Conservation (phyloP, 2,113 vertebrate genomes). For the Hemiscyllium ocellatum region DNA sequence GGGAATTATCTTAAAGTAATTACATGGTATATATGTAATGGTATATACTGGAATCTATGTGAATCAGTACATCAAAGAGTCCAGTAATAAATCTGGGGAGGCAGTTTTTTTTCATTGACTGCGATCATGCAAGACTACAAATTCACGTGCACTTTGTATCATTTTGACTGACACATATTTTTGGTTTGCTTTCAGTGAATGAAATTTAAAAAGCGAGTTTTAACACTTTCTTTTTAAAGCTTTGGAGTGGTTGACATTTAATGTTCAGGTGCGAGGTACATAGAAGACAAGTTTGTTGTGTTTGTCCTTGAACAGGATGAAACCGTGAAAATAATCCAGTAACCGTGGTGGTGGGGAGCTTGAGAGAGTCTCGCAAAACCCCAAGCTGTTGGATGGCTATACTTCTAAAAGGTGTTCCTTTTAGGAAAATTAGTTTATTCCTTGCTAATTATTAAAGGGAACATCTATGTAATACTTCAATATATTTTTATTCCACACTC, state of each 20-base stretch:
- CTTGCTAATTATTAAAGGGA: background rate
- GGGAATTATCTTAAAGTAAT: conserved; percentile 12
- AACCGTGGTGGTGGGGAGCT: background rate
- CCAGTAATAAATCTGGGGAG: conserved; percentile 1
- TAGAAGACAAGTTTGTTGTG: background rate
- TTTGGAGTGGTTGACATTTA: background rate
- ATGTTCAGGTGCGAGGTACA: background rate
- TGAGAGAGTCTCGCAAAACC: background rate
- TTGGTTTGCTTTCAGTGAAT: background rate
- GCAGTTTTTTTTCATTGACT: background rate
- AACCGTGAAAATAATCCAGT: background rate
- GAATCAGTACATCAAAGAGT: conserved; percentile 5
- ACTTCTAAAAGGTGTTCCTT: background rate
- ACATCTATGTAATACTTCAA: background rate
- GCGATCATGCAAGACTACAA: background rate
- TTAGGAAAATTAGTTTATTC: background rate
- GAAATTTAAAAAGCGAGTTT: background rate
- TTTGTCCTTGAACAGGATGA: background rate
- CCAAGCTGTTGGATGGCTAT: background rate
- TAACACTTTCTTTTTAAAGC: background rate
- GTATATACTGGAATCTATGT: background rate
- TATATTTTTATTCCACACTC: background rate
- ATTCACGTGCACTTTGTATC: background rate
- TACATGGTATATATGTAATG: background rate
- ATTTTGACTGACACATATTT: background rate